Percentiles rank a stretch among this genome's conserved stretches.
phyloP scores from a whole-genome alignment of 2,113 vertebrate genomes.

The Excalfactoria chinensis region DNA sequence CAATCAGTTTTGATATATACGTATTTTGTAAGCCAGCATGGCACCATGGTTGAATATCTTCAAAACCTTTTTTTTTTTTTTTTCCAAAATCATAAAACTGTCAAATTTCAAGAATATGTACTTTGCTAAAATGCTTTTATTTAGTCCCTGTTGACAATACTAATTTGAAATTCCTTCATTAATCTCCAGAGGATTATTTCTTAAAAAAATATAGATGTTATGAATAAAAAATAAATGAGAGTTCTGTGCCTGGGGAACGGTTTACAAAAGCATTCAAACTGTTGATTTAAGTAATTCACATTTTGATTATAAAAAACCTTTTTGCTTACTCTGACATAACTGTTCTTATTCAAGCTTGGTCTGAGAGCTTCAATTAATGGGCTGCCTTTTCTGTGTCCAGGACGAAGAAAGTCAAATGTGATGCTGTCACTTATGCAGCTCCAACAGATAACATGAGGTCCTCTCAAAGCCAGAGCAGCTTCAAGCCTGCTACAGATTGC shows the following conservation, averaged over 20 bases:
- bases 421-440: not conserved
- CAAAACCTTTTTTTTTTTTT: not conserved
- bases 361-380: not conserved
- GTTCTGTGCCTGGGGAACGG: not conserved
- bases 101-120: not conserved
- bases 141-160: not conserved
- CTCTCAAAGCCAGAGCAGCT: not conserved
- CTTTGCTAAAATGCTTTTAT: slow-evolving; percentile 6
- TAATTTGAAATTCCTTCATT: slow-evolving; percentile 1
- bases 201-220: not conserved
- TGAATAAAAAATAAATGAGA: not conserved
- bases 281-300: not conserved
- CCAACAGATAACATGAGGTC: not conserved
- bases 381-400: not conserved
- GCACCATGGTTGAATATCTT: not conserved
- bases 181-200: not conserved
- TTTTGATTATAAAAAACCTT: not conserved
- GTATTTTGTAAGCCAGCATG: not conserved
- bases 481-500: not conserved
- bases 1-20: not conserved
- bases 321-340: not conserved
- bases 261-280: not conserved
- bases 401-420: not conserved
- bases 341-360: not conserved
- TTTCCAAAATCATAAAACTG: not conserved